Evolutionary conservation across 2,113 vertebrate species (phyloP), one percentile per base, ranked within the genome.

Genomic region (Manacus vitellinus): DNA sequence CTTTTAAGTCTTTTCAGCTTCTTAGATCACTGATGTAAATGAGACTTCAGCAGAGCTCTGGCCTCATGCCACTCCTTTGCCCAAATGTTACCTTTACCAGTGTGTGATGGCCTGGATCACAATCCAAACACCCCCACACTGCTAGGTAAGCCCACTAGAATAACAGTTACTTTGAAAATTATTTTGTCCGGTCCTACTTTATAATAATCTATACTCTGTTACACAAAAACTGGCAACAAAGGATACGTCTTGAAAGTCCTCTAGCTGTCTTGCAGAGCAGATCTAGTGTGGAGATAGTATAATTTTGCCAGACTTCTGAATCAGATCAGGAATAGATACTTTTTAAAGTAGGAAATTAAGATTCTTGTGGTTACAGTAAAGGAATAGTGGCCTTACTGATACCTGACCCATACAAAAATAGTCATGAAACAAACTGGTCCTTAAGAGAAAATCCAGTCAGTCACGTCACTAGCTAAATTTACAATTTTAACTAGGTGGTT

Each of bases 101-200:
- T 3, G 5, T 33, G 2, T 19, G 8, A 7, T 54, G 4, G 4
- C 54, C 43, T 54, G 4, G 0, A 27, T 75, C 30, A 14, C 30
- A 58, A 31, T 11, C 6, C 35, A 25, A 55, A 51, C 1, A 2
- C 4, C 11, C 6, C 5, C 28, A 30, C 7, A 2, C 15, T 62
- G 22, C 16, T 52, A 81, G 70, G 14, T 52, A 81, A 85, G 17
- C 5, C 12, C 7, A 31, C 10, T 6, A 46, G 28, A 88, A 41
- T 18, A 58, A 24, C 14, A 35, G 14, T 22, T 41, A 52, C 3
- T 49, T 30, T 25, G 35, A 11, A 46, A 65, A 37, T 41, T 8
- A 30, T 54, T 75, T 67, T 82, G 8, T 51, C 14, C 12, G 23
- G 2, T 31, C 6, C 10, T 68, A 15, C 16, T 59, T 80, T 55